Evolutionary conservation across 2,888 invertebrate genomes (phyloP).

Genomic region (Sphaerophoria rueppellii): DNA sequence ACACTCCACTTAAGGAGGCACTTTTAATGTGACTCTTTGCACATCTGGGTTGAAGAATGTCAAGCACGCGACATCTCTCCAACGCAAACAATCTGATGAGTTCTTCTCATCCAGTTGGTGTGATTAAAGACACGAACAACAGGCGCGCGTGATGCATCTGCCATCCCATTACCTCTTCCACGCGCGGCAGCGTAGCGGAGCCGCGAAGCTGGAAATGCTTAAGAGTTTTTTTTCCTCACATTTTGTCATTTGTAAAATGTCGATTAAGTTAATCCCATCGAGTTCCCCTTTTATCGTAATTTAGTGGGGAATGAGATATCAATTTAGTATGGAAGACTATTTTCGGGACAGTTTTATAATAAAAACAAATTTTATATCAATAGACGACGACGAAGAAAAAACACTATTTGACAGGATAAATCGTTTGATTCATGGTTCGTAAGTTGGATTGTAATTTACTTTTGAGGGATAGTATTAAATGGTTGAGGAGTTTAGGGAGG

Average conservation of each 20-base stretch:
- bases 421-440: slow-evolving; percentile 66
- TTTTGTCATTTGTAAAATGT: slow-evolving; percentile 62
- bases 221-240: slow-evolving; percentile 50
- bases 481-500: too few species aligned
- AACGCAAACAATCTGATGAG: not conserved
- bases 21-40: slow-evolving; percentile 57
- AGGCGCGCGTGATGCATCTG: slow-evolving; percentile 35
- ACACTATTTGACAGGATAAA: slow-evolving; percentile 56
- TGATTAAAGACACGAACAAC: slow-evolving; percentile 26
- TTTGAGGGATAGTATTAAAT: slow-evolving; percentile 2
- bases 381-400: not conserved
- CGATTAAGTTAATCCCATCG: slow-evolving; percentile 68
- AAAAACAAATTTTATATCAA: slow-evolving; percentile 36
- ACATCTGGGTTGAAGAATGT: slow-evolving; percentile 55
- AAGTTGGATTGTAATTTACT: slow-evolving; percentile 64
- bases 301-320: not conserved
- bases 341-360: slow-evolving; percentile 49
- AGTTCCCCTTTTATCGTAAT: slow-evolving; percentile 23
- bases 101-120: slow-evolving; percentile 48
- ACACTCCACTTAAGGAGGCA: slow-evolving; percentile 68
- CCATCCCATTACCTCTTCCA: not conserved
- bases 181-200: too few species aligned
- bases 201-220: slow-evolving; percentile 19
- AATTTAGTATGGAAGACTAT: slow-evolving; percentile 14
- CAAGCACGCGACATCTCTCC: slow-evolving; percentile 49